Evolutionary conservation across 1,140 invertebrate species (phyloP).

Genomic region (Nephotettix cincticeps): DNA sequence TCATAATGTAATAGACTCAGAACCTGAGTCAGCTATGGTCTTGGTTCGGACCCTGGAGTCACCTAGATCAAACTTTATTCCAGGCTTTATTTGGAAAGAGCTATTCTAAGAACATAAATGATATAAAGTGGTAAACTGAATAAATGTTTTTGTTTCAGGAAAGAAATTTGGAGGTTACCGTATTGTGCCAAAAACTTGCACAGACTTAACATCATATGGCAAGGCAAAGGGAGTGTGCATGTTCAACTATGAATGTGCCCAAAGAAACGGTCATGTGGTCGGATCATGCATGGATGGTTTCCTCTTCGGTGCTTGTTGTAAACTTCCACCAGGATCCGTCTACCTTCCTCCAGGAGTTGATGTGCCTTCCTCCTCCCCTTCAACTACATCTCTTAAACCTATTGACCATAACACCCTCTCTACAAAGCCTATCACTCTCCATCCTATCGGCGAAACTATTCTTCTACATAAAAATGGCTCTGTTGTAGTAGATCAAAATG

Average conservation of each 20-base stretch:
- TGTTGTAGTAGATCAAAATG: conserved; percentile 54
- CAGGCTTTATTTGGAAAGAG: no score
- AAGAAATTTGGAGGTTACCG: conserved; percentile 81
- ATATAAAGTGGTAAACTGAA: no score
- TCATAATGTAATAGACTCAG: no score
- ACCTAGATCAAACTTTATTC: no score
- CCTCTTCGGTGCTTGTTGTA: conserved; percentile 87
- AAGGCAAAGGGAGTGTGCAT: conserved; percentile 74
- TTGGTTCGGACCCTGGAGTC: no score
- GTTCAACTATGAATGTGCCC: conserved; percentile 89
- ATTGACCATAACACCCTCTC: not conserved
- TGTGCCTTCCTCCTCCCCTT: conserved; percentile 1
- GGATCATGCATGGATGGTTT: conserved; percentile 90
- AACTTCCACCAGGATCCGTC: conserved; percentile 53
- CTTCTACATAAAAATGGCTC: conserved; percentile 62
- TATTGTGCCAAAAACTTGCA: conserved; percentile 76
- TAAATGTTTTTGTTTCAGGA: conserved; percentile 55
- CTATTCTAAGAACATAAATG: no score
- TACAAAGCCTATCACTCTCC: conserved; percentile 10
- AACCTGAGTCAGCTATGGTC: no score
- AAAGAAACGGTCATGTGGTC: conserved; percentile 76
- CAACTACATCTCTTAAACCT: conserved; percentile 10
- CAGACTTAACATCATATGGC: conserved; percentile 51
- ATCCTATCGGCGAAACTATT: conserved; percentile 59
- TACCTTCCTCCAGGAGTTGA: conserved; percentile 13